Evolutionary conservation across 1,140 invertebrate genomes (phyloP), one percentile per base, ranked within the genome.

Genomic region (Hyposmocoma kahamanoa): DNA sequence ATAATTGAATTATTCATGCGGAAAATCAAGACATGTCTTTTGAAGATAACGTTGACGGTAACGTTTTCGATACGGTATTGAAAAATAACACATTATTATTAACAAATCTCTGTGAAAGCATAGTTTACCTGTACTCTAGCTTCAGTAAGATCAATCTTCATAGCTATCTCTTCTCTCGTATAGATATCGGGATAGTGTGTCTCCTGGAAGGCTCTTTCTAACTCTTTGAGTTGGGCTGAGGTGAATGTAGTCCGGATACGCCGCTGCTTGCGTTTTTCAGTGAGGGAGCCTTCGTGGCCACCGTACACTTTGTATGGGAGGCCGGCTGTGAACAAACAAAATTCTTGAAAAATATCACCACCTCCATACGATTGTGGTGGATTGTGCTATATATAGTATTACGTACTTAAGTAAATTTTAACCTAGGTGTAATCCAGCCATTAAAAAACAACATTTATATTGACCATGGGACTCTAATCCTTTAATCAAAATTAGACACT

Each of bases 151-250:
- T 99, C 97, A 61, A 98, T 97, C 87, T 97, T 97, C 92, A 98
- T 96, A 21, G 97, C 98, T 56, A 99, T 98, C 85, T 99, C 98
- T 83, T 99, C 98, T 56, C 98, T 88, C n/a, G 97, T 98, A 84
- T 99, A 99, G 67, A 99, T 99, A 85, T 99, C 98, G 10, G 98
- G 98, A 88, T 99, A 99, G 83, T 99, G 98, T 4, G 97, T 99
- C 80, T 98, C 97, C 82, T 96, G 93, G 85, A 99, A 99, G 52
- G 97, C 96, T 72, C 96, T 90, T 87, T 99, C 98, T 53, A 99
- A 86, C 85, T 99, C 97, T 84, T 98, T 98, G 24, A 98, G 90
- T 84, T 99, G 98, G 18, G 94, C 95, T 15, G 96, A 97, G 8
- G 97, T 98, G 85, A 99, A 99, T 0, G 97, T 99, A 17, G 97